Conservation (phyloP, 2,888 invertebrate genomes). For the Troides aeacus region DNA sequence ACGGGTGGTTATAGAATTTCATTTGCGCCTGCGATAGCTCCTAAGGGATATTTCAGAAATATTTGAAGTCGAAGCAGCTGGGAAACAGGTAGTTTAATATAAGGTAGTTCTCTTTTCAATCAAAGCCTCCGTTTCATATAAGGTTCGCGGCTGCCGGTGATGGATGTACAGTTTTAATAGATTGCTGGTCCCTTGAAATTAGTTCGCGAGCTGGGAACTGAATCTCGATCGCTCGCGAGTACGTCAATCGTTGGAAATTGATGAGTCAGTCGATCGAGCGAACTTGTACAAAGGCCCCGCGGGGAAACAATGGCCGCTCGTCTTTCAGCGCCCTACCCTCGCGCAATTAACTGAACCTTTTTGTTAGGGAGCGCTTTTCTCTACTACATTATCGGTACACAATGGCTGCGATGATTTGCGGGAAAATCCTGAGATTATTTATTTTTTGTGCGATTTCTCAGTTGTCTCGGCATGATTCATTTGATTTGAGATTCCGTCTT, state of each 20-base stretch:
- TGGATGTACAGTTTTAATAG: slow-evolving; percentile 21
- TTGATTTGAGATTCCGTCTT: slow-evolving; percentile 50
- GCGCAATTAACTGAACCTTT: slow-evolving; percentile 77
- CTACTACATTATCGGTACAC: slow-evolving; percentile 74
- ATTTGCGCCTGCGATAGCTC: too few relatives aligned
- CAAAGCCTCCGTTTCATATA: not conserved
- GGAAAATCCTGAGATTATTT: slow-evolving; percentile 67
- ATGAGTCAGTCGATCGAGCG: slow-evolving; percentile 69
- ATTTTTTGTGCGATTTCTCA: slow-evolving; percentile 40
- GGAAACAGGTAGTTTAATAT: too few relatives aligned
- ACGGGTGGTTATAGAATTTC: too few relatives aligned
- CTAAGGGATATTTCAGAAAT: too few relatives aligned
- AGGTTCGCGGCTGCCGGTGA: not conserved
- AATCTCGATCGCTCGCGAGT: slow-evolving; percentile 55
- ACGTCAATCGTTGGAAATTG: slow-evolving; percentile 68
- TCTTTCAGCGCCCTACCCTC: slow-evolving; percentile 69
- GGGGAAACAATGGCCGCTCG: slow-evolving; percentile 68
- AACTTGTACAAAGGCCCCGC: slow-evolving; percentile 61
- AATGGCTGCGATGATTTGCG: slow-evolving; percentile 76
- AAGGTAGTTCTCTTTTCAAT: not conserved
- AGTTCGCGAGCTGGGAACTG: slow-evolving; percentile 48
- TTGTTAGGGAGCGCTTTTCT: slow-evolving; percentile 64
- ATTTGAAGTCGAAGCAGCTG: too few relatives aligned
- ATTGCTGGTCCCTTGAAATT: slow-evolving; percentile 39
- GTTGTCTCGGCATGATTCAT: slow-evolving; percentile 45